These are phyloP conservation scores for Stenodema calcarata DNA, from an alignment of 2,888 invertebrate species.

Conservation along the genomic window DNA sequence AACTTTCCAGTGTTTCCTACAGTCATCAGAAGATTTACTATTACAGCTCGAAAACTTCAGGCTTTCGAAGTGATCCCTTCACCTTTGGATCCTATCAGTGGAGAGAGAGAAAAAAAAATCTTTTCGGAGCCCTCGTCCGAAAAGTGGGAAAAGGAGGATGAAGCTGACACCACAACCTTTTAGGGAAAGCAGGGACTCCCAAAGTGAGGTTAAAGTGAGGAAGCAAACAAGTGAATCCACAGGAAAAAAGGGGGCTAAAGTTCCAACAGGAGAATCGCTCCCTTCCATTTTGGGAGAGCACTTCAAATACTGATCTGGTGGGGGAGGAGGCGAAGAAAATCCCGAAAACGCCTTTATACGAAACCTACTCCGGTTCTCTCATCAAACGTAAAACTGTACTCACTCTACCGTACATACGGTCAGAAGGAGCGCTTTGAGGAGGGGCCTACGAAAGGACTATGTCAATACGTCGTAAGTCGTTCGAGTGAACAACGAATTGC, in stretches of 20 bases:
- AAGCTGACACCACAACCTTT: conserved; percentile 44
- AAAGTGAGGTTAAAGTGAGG: conserved; percentile 29
- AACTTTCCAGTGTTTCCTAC: no score
- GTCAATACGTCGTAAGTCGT: conserved; percentile 35
- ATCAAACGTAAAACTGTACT: neutral
- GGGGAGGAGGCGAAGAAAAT: neutral
- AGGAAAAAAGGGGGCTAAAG: neutral
- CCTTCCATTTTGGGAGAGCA: conserved; percentile 1
- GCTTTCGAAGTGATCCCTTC: no score
- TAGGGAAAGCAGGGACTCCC: conserved; percentile 18
- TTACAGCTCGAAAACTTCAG: no score
- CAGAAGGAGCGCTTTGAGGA: neutral
- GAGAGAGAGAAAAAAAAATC: neutral
- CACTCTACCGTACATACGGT: neutral
- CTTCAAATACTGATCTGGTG: conserved; percentile 36
- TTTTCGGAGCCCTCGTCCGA: neutral
- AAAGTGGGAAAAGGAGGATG: neutral
- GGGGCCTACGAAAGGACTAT: neutral
- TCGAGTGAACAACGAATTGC: conserved; percentile 30
- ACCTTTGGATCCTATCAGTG: neutral
- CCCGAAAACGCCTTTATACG: neutral
- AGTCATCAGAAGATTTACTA: no score
- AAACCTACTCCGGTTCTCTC: conserved; percentile 1
- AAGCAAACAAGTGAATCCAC: conserved; percentile 43
- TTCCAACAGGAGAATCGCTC: neutral